These are phyloP conservation scores for Sebastes fasciatus DNA, from an alignment of 2,113 vertebrate species.

Conservation along the genomic window DNA sequence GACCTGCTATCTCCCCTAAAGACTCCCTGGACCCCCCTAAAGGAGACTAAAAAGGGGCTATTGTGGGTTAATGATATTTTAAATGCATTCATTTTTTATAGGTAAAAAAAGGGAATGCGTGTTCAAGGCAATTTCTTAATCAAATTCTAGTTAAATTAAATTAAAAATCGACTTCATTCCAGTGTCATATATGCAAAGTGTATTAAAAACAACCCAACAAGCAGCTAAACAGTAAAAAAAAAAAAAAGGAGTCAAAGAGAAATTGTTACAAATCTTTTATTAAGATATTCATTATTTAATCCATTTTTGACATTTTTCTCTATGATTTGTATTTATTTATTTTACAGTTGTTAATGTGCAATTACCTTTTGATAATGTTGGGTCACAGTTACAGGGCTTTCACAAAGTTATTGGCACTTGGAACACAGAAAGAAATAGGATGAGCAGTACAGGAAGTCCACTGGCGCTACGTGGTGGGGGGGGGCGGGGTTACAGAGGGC, in stretches of 20 bases:
- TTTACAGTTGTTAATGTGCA: slow-evolving; percentile 96
- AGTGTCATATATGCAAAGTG: not conserved
- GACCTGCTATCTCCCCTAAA: no score
- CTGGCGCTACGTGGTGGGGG: slow-evolving; percentile 73
- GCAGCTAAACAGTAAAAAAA: not conserved
- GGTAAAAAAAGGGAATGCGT: not conserved
- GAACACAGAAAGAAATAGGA: slow-evolving; percentile 86
- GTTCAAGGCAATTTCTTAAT: not conserved
- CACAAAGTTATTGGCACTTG: slow-evolving; percentile 94
- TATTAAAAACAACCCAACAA: not conserved
- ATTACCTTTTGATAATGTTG: slow-evolving; percentile 89
- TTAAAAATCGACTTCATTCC: not conserved
- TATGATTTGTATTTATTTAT: slow-evolving; percentile 85
- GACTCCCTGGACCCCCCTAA: no score
- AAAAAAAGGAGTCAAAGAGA: slow-evolving; percentile 21
- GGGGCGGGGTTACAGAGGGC: slow-evolving; percentile 77
- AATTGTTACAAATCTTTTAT: slow-evolving; percentile 94
- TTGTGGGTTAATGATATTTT: no score
- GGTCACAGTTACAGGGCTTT: slow-evolving; percentile 90
- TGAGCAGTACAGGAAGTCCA: slow-evolving; percentile 77
- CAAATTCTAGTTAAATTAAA: not conserved
- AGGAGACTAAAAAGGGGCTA: no score
- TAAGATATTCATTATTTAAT: slow-evolving; percentile 87
- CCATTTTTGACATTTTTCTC: slow-evolving; percentile 84
- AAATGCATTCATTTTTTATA: not conserved